Evolutionary conservation across 1,140 invertebrate species (phyloP).

Genomic region (Caenorhabditis remanei): DNA sequence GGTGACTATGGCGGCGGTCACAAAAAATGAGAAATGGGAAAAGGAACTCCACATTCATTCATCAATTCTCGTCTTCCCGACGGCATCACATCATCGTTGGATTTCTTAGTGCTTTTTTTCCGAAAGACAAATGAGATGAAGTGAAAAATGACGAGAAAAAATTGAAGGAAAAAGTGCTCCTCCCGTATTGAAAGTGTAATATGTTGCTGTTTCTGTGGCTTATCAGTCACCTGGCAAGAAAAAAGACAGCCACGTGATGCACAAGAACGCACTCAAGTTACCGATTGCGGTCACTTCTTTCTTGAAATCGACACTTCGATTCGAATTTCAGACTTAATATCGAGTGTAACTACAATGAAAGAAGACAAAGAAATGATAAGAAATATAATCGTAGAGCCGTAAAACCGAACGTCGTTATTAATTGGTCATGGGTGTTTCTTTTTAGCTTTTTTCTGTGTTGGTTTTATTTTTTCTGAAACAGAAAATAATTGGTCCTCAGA

Average conservation of each 20-base stretch:
- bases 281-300: conserved; percentile 5
- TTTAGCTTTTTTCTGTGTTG: not conserved
- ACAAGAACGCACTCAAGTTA: conserved; percentile 42
- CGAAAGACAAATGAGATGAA: not conserved
- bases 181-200: conserved; percentile 33
- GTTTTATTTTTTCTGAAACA: not conserved
- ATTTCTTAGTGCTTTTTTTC: conserved; percentile 9
- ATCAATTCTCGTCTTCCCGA: not conserved
- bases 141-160: not conserved
- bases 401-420: not conserved
- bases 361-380: not conserved
- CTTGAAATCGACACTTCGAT: not conserved
- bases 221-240: conserved; percentile 48
- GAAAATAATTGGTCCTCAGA: not conserved
- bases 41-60: conserved; percentile 19
- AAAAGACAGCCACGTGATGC: conserved; percentile 35
- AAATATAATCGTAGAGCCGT: too few species aligned
- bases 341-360: not conserved
- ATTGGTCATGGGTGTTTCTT: not conserved
- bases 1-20: conserved; percentile 21
- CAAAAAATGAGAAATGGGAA: conserved; percentile 47
- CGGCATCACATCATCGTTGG: not conserved
- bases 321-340: not conserved
- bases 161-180: not conserved
- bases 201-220: conserved; percentile 37